These are phyloP conservation scores for Aporophyla nigra DNA, from an alignment of 2,888 invertebrate species.

Conservation along the genomic window DNA sequence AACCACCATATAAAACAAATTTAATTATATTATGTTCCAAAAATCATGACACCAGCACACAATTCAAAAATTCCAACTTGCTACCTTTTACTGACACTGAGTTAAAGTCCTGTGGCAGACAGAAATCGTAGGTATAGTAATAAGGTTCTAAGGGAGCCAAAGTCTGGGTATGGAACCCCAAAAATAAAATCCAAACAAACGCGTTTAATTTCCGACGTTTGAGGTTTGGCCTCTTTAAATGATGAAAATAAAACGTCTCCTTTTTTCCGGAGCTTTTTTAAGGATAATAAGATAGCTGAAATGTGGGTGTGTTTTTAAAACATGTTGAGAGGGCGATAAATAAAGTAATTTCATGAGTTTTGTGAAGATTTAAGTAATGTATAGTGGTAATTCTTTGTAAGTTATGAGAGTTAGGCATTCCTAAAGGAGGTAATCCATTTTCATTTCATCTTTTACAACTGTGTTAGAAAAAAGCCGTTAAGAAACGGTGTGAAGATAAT, in stretches of 20 bases:
- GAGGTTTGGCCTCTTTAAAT: slow-evolving; percentile 48
- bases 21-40: too few species aligned
- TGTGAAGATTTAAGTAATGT: slow-evolving; percentile 26
- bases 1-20: too few species aligned
- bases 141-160: not conserved
- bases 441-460: not conserved
- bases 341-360: slow-evolving; percentile 33
- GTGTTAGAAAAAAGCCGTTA: not conserved
- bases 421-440: slow-evolving; percentile 12
- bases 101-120: not conserved
- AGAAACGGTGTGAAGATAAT: not conserved
- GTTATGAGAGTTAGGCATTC: slow-evolving; percentile 9
- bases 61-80: not conserved
- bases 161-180: slow-evolving; percentile 31
- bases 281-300: slow-evolving; percentile 48
- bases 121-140: not conserved
- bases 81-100: not conserved
- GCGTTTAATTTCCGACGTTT: slow-evolving; percentile 62
- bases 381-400: slow-evolving; percentile 21
- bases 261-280: slow-evolving; percentile 24
- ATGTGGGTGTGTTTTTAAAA: slow-evolving; percentile 50
- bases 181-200: slow-evolving; percentile 44
- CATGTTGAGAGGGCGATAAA: slow-evolving; percentile 47
- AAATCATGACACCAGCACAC: not conserved
- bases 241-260: slow-evolving; percentile 48